These are phyloP conservation scores for Podarcis lilfordi DNA, from an alignment of 2,797 vertebrate genomes.

Conservation along the genomic window DNA sequence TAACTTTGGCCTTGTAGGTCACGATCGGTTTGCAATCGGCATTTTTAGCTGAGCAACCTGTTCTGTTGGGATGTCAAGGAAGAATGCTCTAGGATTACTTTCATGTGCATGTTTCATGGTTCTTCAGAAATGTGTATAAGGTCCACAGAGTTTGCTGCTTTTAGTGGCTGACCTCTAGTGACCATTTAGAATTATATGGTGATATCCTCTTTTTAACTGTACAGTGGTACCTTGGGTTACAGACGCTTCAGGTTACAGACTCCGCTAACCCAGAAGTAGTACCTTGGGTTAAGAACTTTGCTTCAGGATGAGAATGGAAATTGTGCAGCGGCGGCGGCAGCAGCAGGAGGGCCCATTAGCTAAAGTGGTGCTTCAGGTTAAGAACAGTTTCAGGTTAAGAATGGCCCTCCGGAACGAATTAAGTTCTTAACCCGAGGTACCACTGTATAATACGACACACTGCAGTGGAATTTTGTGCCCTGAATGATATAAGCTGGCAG, in stretches of 20 bases:
- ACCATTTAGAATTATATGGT: neutral
- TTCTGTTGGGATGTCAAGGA: neutral
- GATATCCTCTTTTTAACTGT: neutral
- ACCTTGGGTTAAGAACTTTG: too few species aligned
- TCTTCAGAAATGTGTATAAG: neutral
- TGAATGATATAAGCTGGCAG: neutral
- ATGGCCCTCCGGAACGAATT: too few species aligned
- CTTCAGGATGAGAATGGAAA: too few species aligned
- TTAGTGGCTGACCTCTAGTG: neutral
- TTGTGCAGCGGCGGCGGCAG: too few species aligned
- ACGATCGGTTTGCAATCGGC: neutral
- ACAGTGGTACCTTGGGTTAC: too few species aligned
- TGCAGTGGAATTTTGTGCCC: neutral
- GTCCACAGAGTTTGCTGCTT: neutral
- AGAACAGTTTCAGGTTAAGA: too few species aligned
- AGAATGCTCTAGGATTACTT: neutral
- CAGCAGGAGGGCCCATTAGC: too few species aligned
- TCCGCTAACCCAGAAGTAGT: too few species aligned
- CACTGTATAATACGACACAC: neutral
- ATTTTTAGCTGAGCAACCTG: neutral
- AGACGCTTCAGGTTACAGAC: too few species aligned
- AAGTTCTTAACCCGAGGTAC: too few species aligned
- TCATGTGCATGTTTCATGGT: neutral
- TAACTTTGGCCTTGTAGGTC: neutral
- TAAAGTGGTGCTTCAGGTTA: too few species aligned